phyloP scores from a whole-genome alignment of 2,113 vertebrate species.

The Tachysurus fulvidraco region DNA sequence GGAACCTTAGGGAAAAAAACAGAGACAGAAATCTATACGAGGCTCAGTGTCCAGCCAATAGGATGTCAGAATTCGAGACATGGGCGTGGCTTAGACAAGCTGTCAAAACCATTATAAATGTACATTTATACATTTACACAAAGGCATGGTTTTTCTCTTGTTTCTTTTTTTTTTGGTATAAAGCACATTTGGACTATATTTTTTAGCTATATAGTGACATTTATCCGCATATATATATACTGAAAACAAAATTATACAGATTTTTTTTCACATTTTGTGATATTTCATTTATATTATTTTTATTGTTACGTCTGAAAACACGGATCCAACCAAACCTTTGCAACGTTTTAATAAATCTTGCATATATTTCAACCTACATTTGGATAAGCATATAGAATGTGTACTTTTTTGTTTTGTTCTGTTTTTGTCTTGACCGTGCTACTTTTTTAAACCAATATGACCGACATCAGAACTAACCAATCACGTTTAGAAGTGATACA shows the following conservation, averaged over 20 bases:
- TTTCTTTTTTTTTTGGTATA: neutral
- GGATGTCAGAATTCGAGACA: slow-evolving; percentile 54
- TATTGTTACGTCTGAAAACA: neutral
- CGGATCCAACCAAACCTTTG: neutral
- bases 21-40: slow-evolving; percentile 73
- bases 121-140: slow-evolving; percentile 10
- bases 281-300: neutral
- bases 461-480: slow-evolving; percentile 50
- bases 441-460: neutral
- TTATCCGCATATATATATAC: neutral
- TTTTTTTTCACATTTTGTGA: neutral
- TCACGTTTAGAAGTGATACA: slow-evolving; percentile 7
- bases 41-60: slow-evolving; percentile 83
- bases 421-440: neutral
- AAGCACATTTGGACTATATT: neutral
- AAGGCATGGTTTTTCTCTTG: neutral
- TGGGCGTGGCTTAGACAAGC: slow-evolving; percentile 80
- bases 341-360: neutral
- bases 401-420: too few species aligned
- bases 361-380: neutral
- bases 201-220: too few species aligned
- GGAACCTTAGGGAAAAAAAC: slow-evolving; percentile 61
- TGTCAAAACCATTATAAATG: slow-evolving; percentile 81
- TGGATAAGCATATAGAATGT: too few species aligned
- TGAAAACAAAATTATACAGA: too few species aligned